These are phyloP conservation scores for Camponotus pennsylvanicus DNA, from an alignment of 1,140 invertebrate species.

Conservation along the genomic window DNA sequence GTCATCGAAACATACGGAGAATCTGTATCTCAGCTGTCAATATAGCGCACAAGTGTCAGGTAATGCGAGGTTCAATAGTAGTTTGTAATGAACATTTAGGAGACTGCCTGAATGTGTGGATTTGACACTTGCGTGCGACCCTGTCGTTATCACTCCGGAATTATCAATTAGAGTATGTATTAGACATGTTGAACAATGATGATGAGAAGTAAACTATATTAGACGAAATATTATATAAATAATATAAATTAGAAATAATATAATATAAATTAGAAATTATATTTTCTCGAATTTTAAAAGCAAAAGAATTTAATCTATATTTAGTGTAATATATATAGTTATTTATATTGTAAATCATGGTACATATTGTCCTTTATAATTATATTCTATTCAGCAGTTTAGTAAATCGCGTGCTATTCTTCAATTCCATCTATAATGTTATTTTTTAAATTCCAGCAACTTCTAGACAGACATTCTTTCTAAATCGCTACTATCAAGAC, in stretches of 20 bases:
- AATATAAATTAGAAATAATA: too few relatives aligned
- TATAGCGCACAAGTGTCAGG: constrained; percentile 30
- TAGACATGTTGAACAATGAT: neutral
- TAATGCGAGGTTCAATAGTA: constrained; percentile 21
- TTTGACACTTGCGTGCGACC: constrained; percentile 40
- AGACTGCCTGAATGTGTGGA: constrained; percentile 26
- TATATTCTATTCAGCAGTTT: neutral
- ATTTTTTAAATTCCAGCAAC: neutral
- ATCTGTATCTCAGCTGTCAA: constrained; percentile 1
- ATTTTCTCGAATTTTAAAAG: neutral
- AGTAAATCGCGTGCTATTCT: neutral
- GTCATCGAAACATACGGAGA: neutral
- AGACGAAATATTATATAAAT: neutral
- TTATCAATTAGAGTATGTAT: neutral
- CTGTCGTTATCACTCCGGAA: constrained; percentile 14
- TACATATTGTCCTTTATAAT: neutral
- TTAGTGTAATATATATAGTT: neutral
- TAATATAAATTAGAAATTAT: neutral
- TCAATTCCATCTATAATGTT: neutral
- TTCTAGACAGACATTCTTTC: neutral
- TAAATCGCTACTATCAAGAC: constrained; percentile 27
- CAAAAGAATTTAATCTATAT: neutral
- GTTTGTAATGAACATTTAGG: constrained; percentile 10
- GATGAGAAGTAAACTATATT: neutral
- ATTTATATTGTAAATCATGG: neutral